A percentile compares a stretch with the other conserved stretches of the same genome.
These are phyloP conservation scores for Archips crataeganus DNA, from an alignment of 2,888 invertebrate genomes.

Conservation along the genomic window DNA sequence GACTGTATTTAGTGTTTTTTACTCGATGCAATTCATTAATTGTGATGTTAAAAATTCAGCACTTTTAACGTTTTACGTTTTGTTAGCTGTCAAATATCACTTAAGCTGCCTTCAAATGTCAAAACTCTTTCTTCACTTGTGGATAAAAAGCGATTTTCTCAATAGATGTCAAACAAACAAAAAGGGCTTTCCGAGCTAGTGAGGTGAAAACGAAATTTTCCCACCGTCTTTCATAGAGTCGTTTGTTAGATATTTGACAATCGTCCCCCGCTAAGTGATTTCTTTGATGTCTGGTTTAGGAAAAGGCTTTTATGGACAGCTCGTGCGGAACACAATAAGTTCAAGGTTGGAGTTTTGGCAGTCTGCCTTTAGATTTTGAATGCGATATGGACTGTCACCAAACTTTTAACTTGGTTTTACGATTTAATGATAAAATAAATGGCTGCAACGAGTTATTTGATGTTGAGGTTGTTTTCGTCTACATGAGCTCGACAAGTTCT, in stretches of 20 bases:
- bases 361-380: not conserved
- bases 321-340: conserved; percentile 22
- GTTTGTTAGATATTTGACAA: conserved; percentile 8
- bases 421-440: not conserved
- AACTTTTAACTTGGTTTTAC: conserved; percentile 13
- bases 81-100: no score
- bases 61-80: no score
- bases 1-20: no score
- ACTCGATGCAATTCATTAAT: no score
- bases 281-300: conserved; percentile 31
- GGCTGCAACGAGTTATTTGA: not conserved
- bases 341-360: conserved; percentile 35
- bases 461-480: not conserved
- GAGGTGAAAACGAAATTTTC: not conserved
- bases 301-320: conserved; percentile 27
- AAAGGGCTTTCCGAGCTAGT: no score
- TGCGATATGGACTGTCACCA: conserved; percentile 5
- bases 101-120: no score
- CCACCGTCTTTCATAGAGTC: not conserved
- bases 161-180: no score
- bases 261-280: conserved; percentile 5
- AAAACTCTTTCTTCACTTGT: no score
- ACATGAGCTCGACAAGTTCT: not conserved
- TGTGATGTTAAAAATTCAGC: no score
- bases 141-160: no score